Evolutionary conservation across 2,113 vertebrate species (phyloP).

Genomic region (Polypterus bichir): DNA sequence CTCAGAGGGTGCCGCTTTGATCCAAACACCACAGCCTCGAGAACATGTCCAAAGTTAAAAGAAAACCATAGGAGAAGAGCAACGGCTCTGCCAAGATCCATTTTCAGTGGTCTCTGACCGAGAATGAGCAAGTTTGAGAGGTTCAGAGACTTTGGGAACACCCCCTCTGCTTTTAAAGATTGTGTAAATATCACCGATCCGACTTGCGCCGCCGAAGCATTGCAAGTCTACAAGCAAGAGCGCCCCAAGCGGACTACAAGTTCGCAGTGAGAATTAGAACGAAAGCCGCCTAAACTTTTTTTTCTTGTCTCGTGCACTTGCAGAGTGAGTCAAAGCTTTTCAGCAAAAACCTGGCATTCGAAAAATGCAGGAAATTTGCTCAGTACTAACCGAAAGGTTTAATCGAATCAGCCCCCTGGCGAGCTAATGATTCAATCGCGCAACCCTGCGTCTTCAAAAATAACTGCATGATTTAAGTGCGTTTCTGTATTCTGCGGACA

Average conservation of each 20-base stretch:
- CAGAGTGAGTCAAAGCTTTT: neutral
- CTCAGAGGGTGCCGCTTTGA: constrained; percentile 20
- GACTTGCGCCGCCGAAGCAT: constrained; percentile 24
- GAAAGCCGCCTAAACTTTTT: constrained; percentile 3
- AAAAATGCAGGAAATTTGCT: neutral
- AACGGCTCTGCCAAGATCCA: constrained; percentile 52
- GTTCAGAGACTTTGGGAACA: constrained; percentile 38
- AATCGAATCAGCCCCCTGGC: too few species aligned
- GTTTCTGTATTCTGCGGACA: too few species aligned
- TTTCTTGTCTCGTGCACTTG: neutral
- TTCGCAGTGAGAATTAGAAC: constrained; percentile 21
- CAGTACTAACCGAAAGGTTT: neutral
- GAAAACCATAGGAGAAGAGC: constrained; percentile 29
- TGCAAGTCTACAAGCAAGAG: constrained; percentile 1
- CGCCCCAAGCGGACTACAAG: constrained; percentile 22
- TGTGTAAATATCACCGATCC: constrained; percentile 45
- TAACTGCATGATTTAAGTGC: too few species aligned
- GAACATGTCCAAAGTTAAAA: constrained; percentile 29
- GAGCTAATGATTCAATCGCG: too few species aligned
- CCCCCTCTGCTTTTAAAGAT: constrained; percentile 52
- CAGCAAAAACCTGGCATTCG: neutral
- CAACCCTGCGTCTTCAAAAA: too few species aligned
- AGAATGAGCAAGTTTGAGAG: constrained; percentile 28
- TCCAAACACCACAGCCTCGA: constrained; percentile 24
- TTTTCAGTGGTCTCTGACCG: constrained; percentile 36